Evolutionary conservation across 2,888 invertebrate species (phyloP), one percentile per base, ranked within the genome.

Genomic region (Diabrotica balteata): DNA sequence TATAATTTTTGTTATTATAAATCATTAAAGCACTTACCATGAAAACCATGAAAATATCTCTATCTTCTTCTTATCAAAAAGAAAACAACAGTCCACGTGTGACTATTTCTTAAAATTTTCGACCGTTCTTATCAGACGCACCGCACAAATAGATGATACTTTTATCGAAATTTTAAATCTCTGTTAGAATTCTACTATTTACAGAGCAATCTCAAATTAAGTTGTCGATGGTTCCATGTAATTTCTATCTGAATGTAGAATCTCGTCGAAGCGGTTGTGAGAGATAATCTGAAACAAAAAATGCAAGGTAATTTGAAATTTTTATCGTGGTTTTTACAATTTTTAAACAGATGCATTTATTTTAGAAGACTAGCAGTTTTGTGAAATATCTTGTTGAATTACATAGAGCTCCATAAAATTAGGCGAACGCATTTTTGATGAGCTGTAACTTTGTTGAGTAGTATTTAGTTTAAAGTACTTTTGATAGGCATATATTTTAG

Each of bases 31-130:
- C 44, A 80, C 81, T 81, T 72, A 81, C 81, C 81, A 81, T 81
- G 80, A 80, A 81, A 81, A 81, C 81, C 81, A 81, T 81, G 78
- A 80, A 80, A 80, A 78, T 75, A 68, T 68, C 71, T 72, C 70
- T 67, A 62, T 61, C 69, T 65, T 72, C 63, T 50, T 66, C 64
- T 66, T 63, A 68, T 66, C 68, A 58, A 51, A 59, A 68, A 64
- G 65, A 63, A 69, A 67, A 69, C 69, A 66, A 47, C 57, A 49
- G 61, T 54, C 66, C 60, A 66, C 60, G 61, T 66, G 66, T 59
- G 59, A 60, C 59, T 60, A 66, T 60, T 60, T 59, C 32, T 66
- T 49, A 59, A 61, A 60, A 47, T n/a, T 46, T 65, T 66, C 57
- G 46, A 66, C 46, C 66, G 66, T 11, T 32, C 46, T 66, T 66